Percentiles rank a stretch among this genome's conserved stretches.
phyloP scores from a whole-genome alignment of 1,140 invertebrate species.

The Alviniconcha marisindica region DNA sequence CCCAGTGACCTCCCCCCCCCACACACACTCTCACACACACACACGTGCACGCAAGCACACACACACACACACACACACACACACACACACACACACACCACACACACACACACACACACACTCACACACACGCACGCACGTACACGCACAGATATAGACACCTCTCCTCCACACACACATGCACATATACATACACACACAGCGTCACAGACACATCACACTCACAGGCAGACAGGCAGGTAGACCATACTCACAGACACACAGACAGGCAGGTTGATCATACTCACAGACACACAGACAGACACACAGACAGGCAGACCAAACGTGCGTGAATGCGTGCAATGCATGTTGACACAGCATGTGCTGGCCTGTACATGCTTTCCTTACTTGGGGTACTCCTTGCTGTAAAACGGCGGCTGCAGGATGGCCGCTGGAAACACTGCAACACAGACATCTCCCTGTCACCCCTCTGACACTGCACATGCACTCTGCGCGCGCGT shows the following conservation, averaged over 20 bases:
- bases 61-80: no score
- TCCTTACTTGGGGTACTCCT: conserved; percentile 79
- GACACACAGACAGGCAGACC: neutral
- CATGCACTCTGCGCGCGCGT: neutral
- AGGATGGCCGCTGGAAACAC: conserved; percentile 83
- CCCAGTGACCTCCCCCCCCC: no score
- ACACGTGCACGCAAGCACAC: neutral
- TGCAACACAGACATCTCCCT: conserved; percentile 38
- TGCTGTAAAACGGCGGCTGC: conserved; percentile 81
- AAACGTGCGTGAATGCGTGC: no score
- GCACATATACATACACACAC: no score
- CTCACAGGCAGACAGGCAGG: no score
- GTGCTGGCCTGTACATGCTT: neutral
- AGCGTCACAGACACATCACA: no score
- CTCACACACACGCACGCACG: neutral
- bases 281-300: neutral
- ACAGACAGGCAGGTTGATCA: neutral
- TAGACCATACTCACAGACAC: neutral
- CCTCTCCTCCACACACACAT: no score
- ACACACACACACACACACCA: no score
- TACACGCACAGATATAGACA: neutral
- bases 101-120: neutral
- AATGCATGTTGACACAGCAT: no score
- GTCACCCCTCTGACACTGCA: no score
- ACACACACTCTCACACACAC: neutral